phyloP scores from a whole-genome alignment of 2,797 vertebrate genomes.

The Pempheris klunzingeri region DNA sequence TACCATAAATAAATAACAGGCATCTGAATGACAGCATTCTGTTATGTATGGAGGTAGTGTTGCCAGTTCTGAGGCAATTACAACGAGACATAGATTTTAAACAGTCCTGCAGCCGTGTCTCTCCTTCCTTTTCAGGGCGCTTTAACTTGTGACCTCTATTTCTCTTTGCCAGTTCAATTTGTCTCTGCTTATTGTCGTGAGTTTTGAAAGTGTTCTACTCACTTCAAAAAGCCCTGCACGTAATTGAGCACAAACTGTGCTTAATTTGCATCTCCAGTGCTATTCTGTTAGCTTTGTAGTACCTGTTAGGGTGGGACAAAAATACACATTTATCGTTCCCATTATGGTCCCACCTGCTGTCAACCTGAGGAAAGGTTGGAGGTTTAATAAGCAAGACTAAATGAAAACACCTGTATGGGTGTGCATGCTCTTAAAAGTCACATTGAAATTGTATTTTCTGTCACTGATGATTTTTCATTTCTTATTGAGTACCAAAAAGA shows the following conservation, averaged over 20 bases:
- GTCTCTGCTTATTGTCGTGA: not conserved
- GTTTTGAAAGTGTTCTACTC: not conserved
- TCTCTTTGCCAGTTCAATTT: not conserved
- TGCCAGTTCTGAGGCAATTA: slow-evolving; percentile 1
- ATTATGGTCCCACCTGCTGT: not conserved
- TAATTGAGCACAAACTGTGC: not conserved
- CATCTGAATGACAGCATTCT: not conserved
- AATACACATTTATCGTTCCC: not conserved
- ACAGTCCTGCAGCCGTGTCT: not conserved
- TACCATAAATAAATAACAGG: not conserved
- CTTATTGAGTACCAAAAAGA: not conserved
- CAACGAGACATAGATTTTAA: not conserved
- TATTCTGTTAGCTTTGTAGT: not conserved
- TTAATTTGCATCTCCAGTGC: not conserved
- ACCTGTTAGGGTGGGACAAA: not conserved
- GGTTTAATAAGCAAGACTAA: not conserved
- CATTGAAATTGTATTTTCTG: not conserved
- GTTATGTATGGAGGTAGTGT: not conserved
- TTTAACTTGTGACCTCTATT: not conserved
- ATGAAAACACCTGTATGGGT: not conserved
- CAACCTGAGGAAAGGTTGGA: not conserved
- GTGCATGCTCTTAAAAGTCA: not conserved
- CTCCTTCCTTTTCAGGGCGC: not conserved
- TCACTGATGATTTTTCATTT: no score
- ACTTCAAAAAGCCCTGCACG: not conserved